A percentile compares a stretch with the other conserved stretches of the same genome.
Conservation (phyloP, 2,797 vertebrate genomes). For the Sebastes taczanowskii region DNA sequence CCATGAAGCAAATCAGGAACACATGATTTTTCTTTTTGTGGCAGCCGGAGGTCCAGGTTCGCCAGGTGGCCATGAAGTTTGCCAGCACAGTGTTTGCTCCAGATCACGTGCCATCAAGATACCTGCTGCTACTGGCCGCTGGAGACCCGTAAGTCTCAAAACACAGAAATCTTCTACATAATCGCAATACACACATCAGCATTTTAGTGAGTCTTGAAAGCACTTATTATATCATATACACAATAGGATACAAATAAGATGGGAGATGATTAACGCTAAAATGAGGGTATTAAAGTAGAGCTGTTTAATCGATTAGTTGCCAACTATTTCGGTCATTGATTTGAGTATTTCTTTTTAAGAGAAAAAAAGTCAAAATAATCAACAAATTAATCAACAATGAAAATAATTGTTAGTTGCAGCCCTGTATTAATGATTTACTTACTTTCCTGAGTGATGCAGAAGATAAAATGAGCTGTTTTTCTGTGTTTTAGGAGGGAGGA, state of each 20-base stretch:
- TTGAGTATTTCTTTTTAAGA: too few relatives aligned
- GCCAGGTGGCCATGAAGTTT: slow-evolving; percentile 98
- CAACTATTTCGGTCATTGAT: too few relatives aligned
- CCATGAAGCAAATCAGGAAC: neutral
- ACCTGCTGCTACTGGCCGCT: slow-evolving; percentile 93
- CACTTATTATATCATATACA: neutral
- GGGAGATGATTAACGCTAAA: neutral
- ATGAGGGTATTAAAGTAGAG: neutral
- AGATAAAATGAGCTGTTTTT: neutral
- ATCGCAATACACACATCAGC: neutral
- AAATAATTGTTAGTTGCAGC: too few relatives aligned
- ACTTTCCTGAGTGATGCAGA: neutral
- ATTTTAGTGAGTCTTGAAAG: neutral
- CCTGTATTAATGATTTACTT: neutral
- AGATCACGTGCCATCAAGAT: slow-evolving; percentile 97
- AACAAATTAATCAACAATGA: too few relatives aligned
- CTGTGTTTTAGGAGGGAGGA: slow-evolving; percentile 88
- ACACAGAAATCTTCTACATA: neutral
- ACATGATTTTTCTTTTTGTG: slow-evolving; percentile 14
- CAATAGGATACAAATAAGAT: neutral
- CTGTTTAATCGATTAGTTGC: too few relatives aligned
- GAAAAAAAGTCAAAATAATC: too few relatives aligned
- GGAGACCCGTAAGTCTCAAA: slow-evolving; percentile 92
- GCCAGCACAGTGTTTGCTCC: slow-evolving; percentile 94
- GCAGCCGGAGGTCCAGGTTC: slow-evolving; percentile 97